Evolutionary conservation across 2,888 invertebrate genomes (phyloP).

Genomic region (Drosophila quinaria): DNA sequence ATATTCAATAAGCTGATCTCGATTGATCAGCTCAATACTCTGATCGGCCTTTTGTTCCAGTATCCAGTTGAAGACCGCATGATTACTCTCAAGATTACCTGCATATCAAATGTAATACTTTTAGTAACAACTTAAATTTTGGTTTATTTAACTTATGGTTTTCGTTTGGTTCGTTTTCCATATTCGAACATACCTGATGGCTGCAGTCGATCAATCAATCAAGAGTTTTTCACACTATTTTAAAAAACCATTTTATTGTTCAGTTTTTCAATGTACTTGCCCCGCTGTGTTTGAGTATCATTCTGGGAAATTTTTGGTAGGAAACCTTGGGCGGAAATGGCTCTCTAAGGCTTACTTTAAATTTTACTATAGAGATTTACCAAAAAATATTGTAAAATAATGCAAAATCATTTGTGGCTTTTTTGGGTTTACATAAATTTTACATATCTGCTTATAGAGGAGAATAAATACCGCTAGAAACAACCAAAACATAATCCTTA

Average conservation of each 20-base stretch:
- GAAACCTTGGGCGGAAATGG: background rate
- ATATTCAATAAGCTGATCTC: slow-evolving; percentile 93
- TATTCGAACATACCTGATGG: slow-evolving; percentile 80
- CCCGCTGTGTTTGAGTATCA: background rate
- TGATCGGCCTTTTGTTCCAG: slow-evolving; percentile 95
- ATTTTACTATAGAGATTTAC: background rate
- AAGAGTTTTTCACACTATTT: slow-evolving; percentile 33
- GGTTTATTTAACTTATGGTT: background rate
- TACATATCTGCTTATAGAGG: slow-evolving; percentile 5
- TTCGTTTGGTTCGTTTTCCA: slow-evolving; percentile 2
- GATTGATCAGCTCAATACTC: slow-evolving; percentile 95
- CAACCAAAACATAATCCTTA: slow-evolving; percentile 49
- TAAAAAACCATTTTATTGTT: background rate
- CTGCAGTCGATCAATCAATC: slow-evolving; percentile 84
- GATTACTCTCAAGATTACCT: slow-evolving; percentile 92
- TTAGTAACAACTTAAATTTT: background rate
- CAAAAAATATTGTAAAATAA: slow-evolving; percentile 35
- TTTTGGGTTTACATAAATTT: slow-evolving; percentile 17
- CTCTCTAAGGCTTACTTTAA: background rate
- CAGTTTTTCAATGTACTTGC: background rate
- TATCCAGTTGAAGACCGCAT: slow-evolving; percentile 95
- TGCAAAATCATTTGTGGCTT: slow-evolving; percentile 34
- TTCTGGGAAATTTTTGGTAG: background rate
- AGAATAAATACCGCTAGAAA: slow-evolving; percentile 35
- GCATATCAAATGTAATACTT: slow-evolving; percentile 43